These are phyloP conservation scores for Leucoptera coffeella DNA, from an alignment of 2,888 invertebrate genomes.

Conservation along the genomic window DNA sequence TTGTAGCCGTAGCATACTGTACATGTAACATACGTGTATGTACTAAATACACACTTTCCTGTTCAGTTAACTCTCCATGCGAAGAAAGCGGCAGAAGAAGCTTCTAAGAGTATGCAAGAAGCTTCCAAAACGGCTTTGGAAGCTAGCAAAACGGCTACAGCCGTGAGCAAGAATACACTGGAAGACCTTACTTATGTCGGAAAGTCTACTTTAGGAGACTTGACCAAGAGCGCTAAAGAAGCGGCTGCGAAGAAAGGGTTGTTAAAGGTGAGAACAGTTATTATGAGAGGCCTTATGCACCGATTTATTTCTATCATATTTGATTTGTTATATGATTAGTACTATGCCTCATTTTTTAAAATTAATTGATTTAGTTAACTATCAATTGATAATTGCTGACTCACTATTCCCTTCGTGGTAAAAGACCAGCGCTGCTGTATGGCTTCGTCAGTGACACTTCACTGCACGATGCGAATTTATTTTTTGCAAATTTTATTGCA, in stretches of 20 bases:
- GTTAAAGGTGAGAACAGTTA: conserved; percentile 63
- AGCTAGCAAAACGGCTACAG: conserved; percentile 82
- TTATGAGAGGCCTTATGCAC: too few species aligned
- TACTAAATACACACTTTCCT: not conserved
- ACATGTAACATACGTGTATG: not conserved
- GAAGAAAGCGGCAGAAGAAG: conserved; percentile 80
- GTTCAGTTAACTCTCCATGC: conserved; percentile 75
- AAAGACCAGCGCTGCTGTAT: too few species aligned
- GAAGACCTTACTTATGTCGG: conserved; percentile 86
- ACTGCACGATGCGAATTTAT: too few species aligned
- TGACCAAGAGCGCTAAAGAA: conserved; percentile 88
- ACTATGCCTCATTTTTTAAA: too few species aligned
- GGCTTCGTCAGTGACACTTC: too few species aligned
- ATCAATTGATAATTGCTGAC: too few species aligned
- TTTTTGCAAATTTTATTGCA: too few species aligned
- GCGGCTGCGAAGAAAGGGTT: conserved; percentile 80
- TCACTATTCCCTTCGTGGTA: too few species aligned
- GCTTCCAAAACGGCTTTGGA: conserved; percentile 80
- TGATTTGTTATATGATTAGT: too few species aligned
- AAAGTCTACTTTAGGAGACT: conserved; percentile 82
- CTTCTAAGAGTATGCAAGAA: conserved; percentile 75
- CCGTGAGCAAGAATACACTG: conserved; percentile 80
- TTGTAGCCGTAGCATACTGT: too few species aligned
- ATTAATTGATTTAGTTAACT: too few species aligned
- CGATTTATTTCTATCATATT: too few species aligned